Evolutionary conservation across 2,113 vertebrate genomes (phyloP).

Genomic region (Tympanuchus pallidicinctus): DNA sequence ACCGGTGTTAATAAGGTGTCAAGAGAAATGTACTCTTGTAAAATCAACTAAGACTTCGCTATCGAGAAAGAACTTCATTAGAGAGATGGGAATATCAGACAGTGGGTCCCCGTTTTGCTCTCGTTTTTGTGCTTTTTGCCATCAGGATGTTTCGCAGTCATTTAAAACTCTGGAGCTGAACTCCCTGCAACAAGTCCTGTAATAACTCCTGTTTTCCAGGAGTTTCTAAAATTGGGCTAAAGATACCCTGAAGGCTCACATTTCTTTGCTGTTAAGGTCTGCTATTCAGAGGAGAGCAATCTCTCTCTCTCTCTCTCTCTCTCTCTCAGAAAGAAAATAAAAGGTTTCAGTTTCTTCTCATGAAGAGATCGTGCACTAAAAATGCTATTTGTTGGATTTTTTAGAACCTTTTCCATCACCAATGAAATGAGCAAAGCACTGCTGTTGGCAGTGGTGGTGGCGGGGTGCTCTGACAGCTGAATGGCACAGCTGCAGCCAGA

Average conservation of each 20-base stretch:
- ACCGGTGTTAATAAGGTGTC: neutral
- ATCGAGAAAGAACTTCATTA: neutral
- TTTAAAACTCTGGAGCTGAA: neutral
- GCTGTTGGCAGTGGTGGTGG: rapidly evolving
- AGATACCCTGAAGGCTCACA: slow-evolving; percentile 8
- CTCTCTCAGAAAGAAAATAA: too few relatives aligned
- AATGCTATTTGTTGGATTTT: neutral
- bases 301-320: neutral
- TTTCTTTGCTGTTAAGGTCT: neutral
- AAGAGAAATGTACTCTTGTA: neutral
- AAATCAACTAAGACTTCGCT: neutral
- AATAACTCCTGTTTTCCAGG: slow-evolving; percentile 11
- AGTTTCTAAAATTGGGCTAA: slow-evolving; percentile 40
- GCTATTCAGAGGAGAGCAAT: slow-evolving; percentile 4
- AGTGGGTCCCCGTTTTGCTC: neutral
- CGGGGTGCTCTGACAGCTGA: neutral
- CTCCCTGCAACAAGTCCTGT: slow-evolving; percentile 47
- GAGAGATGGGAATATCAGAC: neutral
- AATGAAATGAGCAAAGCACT: too few relatives aligned
- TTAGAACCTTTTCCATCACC: neutral
- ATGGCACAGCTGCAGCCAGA: rapidly evolving
- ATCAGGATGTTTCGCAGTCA: neutral
- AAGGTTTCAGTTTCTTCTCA: neutral
- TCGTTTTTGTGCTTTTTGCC: neutral
- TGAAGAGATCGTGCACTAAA: neutral